These are phyloP conservation scores for Drosophila borborema DNA, from an alignment of 2,888 invertebrate genomes.

Conservation along the genomic window DNA sequence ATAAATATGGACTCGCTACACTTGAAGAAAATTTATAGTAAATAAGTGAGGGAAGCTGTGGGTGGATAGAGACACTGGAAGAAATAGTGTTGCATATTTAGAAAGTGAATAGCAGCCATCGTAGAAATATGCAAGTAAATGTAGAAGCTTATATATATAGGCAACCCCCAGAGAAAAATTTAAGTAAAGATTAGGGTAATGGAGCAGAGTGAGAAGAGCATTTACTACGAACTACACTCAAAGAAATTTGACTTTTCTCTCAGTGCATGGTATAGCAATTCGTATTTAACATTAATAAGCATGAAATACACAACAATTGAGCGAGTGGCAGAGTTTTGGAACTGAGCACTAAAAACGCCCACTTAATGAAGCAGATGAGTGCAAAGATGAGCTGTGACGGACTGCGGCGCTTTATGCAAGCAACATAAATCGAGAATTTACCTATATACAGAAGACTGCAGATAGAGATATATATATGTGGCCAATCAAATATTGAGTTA, in stretches of 20 bases:
- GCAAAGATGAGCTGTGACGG: constrained; percentile 53
- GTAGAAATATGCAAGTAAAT: no score
- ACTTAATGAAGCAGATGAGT: constrained; percentile 47
- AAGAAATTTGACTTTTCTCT: background rate
- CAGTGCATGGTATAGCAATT: constrained; percentile 15
- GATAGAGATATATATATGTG: background rate
- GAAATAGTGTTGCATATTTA: background rate
- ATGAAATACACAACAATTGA: constrained; percentile 57
- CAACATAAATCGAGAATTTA: constrained; percentile 31
- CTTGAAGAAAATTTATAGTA: background rate
- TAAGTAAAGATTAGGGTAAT: no score
- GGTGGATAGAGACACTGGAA: background rate
- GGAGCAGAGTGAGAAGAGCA: background rate
- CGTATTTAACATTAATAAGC: constrained; percentile 65
- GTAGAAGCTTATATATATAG: background rate
- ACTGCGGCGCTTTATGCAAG: constrained; percentile 21
- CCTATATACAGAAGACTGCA: background rate
- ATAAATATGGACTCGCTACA: constrained; percentile 14
- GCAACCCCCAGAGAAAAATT: background rate
- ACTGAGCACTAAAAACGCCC: constrained; percentile 53
- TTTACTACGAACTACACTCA: background rate
- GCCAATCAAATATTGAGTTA: constrained; percentile 28
- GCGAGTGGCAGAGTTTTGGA: constrained; percentile 1
- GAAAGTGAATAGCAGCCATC: no score
- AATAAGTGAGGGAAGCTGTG: background rate